Conservation (phyloP, 2,113 vertebrate species). For the Perca schrenkii region DNA sequence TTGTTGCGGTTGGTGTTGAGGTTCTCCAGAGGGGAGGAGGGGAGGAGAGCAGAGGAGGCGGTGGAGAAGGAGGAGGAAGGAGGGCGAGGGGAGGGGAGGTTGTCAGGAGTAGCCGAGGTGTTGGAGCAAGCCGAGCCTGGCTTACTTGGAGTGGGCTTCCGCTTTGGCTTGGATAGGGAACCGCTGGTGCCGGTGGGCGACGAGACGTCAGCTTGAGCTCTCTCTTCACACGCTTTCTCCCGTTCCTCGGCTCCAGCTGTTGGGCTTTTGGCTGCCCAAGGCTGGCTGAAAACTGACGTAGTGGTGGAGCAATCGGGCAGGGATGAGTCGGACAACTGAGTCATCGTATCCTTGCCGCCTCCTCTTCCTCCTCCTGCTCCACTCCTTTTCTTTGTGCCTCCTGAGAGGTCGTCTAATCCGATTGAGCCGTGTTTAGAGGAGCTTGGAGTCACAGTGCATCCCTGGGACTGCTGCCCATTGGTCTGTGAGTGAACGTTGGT, state of each 20-base stretch:
- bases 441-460: conserved; percentile 88
- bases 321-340: conserved; percentile 85
- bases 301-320: conserved; percentile 89
- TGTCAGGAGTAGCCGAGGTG: conserved; percentile 4
- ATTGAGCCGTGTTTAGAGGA: conserved; percentile 90
- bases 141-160: conserved; percentile 88
- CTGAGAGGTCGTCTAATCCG: conserved; percentile 75
- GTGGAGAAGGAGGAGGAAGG: conserved; percentile 59
- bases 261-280: conserved; percentile 82
- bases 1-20: conserved; percentile 98
- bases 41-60: conserved; percentile 55
- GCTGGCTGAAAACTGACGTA: conserved; percentile 88
- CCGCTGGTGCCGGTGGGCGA: conserved; percentile 71
- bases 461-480: conserved; percentile 91
- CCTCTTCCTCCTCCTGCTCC: conserved; percentile 68
- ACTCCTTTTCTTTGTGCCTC: conserved; percentile 82
- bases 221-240: conserved; percentile 52
- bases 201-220: conserved; percentile 20
- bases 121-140: conserved; percentile 57
- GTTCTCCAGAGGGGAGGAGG: conserved; percentile 81
- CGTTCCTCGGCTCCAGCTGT: conserved; percentile 35
- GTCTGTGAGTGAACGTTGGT: conserved; percentile 97
- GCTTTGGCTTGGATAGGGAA: conserved; percentile 90
- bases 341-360: conserved; percentile 76
- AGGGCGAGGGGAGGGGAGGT: conserved; percentile 49